phyloP scores from a whole-genome alignment of 1,140 invertebrate species.

The Pachyrhynchus sulphureomaculatus region DNA sequence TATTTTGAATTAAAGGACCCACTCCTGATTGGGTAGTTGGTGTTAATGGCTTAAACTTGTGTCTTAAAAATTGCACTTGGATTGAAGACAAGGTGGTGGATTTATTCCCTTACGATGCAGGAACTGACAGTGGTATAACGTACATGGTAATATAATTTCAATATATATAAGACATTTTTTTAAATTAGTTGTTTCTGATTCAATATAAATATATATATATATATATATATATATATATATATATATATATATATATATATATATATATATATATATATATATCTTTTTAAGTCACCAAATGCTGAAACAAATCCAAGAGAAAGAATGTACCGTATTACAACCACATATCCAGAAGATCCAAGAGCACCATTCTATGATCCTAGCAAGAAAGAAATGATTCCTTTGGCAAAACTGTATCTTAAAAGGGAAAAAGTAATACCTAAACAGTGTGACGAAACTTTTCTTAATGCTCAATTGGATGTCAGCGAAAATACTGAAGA shows the following conservation, averaged over 20 bases:
- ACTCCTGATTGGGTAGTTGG: constrained; percentile 97
- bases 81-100: constrained; percentile 74
- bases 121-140: constrained; percentile 88
- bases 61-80: constrained; percentile 88
- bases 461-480: constrained; percentile 62
- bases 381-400: constrained; percentile 69
- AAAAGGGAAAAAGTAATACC: constrained; percentile 71
- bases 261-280: background rate
- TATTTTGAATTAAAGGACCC: constrained; percentile 60
- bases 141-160: constrained; percentile 70
- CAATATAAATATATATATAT: constrained; percentile 47
- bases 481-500: constrained; percentile 74
- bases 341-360: constrained; percentile 81
- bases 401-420: constrained; percentile 76
- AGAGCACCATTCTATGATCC: constrained; percentile 90
- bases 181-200: constrained; percentile 82
- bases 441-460: constrained; percentile 69
- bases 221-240: constrained; percentile 3
- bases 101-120: constrained; percentile 92
- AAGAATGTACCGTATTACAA: constrained; percentile 85
- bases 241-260: background rate
- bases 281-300: constrained; percentile 73
- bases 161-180: constrained; percentile 14
- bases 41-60: constrained; percentile 83
- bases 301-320: constrained; percentile 82